Evolutionary conservation across 2,113 vertebrate genomes (phyloP), one percentile per base, ranked within the genome.

Genomic region (Indri indri): DNA sequence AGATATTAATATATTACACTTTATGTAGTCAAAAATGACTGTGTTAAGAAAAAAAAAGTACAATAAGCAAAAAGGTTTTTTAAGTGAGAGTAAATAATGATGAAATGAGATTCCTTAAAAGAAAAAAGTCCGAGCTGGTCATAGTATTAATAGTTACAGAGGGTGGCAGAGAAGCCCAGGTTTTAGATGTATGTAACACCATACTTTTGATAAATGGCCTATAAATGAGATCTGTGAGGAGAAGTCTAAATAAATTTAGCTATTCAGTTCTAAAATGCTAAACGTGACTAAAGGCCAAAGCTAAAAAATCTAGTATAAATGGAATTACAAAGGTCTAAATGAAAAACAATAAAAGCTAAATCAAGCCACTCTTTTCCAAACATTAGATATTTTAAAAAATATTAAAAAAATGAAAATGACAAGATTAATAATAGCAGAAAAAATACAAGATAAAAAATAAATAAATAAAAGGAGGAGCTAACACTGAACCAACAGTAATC

Each of bases 271-370:
- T 88, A 50, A n/a, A 81, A 86, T 47, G 22, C 50, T 91, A 82
- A 96, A 90, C 18, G 47, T 54, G 32, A 70, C 61, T 63, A 66
- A 95, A 80, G 5, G 30, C 40, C 30, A 95, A 83, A 90, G n/a
- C 27, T 90, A 90, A 96, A 90, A 65, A 77, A 92, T 71, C 47
- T 77, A 61, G 27, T 47, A 79, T 34, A 81, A 80, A 57, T n/a
- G 4, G 1, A 71, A 81, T 76, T 90, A 79, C 0, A 17, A 50
- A 90, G 42, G 5, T 74, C 86, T 32, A 88, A 61, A 27, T 74
- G 63, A 93, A 8, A 97, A 23, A 27, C 68, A 54, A 73, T 27
- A 83, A 70, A 70, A 90, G 37, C 40, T 66, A 66, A 20, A 81
- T 71, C 57, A 61, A 94, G 77, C 6, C 7, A 68, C 7, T 14